Conservation (phyloP, 30 jellyfish, hydroid and myxozoan genomes). For the Clytia hemisphaerica region DNA sequence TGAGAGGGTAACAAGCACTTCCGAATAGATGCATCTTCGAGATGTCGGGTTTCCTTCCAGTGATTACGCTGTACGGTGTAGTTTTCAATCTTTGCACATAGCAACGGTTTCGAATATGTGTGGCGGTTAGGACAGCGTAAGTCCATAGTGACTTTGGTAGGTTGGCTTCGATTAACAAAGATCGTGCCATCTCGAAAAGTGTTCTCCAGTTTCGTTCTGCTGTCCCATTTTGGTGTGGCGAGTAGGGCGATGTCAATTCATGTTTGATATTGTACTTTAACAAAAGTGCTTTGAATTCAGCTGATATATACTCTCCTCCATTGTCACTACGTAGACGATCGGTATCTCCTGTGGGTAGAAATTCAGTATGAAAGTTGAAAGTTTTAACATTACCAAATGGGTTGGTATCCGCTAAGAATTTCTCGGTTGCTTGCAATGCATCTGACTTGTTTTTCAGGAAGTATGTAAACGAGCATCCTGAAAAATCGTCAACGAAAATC, state of each 20-base stretch:
- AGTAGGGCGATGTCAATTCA: slow-evolving; percentile 13
- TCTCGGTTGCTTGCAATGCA: slow-evolving; percentile 41
- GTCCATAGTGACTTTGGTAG: slow-evolving; percentile 17
- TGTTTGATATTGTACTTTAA: slow-evolving; percentile 16
- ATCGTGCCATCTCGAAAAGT: slow-evolving; percentile 26
- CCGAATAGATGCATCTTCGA: slow-evolving; percentile 22
- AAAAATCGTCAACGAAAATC: slow-evolving; percentile 32
- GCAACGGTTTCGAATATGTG: slow-evolving; percentile 8
- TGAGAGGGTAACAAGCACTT: slow-evolving; percentile 4
- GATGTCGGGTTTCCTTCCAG: slow-evolving; percentile 24
- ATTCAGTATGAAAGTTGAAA: slow-evolving; percentile 17
- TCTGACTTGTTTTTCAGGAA: slow-evolving; percentile 36
- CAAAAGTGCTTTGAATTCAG: slow-evolving; percentile 9
- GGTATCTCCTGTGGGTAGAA: slow-evolving; percentile 11
- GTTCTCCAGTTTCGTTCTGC: slow-evolving; percentile 28
- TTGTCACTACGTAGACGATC: slow-evolving; percentile 24
- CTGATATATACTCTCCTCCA: slow-evolving; percentile 29
- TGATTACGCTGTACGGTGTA: not conserved
- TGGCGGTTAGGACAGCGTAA: slow-evolving; percentile 4
- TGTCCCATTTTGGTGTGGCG: slow-evolving; percentile 40
- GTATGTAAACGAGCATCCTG: slow-evolving; percentile 40
- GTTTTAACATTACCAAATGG: slow-evolving; percentile 42
- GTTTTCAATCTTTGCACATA: not conserved
- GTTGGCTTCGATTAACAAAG: not conserved
- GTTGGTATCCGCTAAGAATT: slow-evolving; percentile 32